Evolutionary conservation across 2,797 vertebrate species (phyloP), one percentile per base, ranked within the genome.

Genomic region (Danio aesculapii): DNA sequence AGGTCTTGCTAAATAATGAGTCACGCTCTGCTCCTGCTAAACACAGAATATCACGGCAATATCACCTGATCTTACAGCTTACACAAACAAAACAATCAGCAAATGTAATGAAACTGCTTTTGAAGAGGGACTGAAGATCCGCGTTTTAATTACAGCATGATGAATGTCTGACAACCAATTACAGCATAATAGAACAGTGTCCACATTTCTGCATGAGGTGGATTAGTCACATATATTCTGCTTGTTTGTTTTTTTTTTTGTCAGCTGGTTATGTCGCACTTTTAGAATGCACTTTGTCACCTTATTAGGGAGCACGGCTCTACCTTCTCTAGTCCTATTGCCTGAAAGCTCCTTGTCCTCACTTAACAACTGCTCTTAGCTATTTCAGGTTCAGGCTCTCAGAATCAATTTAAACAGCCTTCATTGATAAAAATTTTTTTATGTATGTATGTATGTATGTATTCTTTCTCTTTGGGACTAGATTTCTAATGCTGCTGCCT

Each of bases 1-100:
- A 69, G 76, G 19, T 77, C 11, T 61, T 49, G 30, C 41, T 41
- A 62, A n/a, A 79, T 53, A 61, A 70, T 80, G 59, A 73, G 49
- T 73, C 69, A 55, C 10, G 0, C 47, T 21, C 8, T 57, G 21
- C 62, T 19, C 17, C 58, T 64, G 10, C 41, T 44, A 8, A 21
- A 64, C 6, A 39, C 21, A 49, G 43, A 41, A 17, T 10, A 7
- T 5, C 14, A 5, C 19, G 11, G 9, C 6, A 21, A 13, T 8
- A 62, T 53, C 39, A 62, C 19, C 8, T 52, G 4, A 17, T 79
- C 30, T 9, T 53, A n/a, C 0, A 17, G 30, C 8, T 12, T 77
- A 30, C 6, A 21, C 7, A 55, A 17, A 67, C 9, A 58, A 53
- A 46, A 39, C 75, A 79, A 44, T 21, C 8, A 43, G 46, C 9